A percentile compares a stretch with the other conserved stretches of the same genome.
Evolutionary conservation across 1,140 invertebrate genomes (phyloP).

Genomic region (Calephelis virginiensis): DNA sequence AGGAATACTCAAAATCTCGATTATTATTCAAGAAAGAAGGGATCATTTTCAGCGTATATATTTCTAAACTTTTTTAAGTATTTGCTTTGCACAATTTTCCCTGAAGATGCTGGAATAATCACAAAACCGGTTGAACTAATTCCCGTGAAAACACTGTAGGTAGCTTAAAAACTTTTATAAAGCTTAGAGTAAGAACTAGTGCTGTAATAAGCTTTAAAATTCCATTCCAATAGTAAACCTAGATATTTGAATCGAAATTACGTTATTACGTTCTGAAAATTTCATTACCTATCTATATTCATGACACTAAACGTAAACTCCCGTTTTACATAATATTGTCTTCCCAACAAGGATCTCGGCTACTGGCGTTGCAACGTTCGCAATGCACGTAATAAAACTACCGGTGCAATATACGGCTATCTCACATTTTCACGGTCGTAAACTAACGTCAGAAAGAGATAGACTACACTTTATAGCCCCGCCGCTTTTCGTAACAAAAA

Average conservation of each 20-base stretch:
- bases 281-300: conserved; percentile 20
- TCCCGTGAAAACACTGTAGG: too few relatives aligned
- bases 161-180: too few relatives aligned
- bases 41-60: too few relatives aligned
- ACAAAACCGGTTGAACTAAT: too few relatives aligned
- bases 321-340: conserved; percentile 33
- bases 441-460: conserved; percentile 53
- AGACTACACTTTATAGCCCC: conserved; percentile 49
- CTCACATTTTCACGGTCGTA: conserved; percentile 60
- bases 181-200: neutral
- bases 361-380: conserved; percentile 36
- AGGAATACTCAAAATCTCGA: too few relatives aligned
- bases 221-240: neutral
- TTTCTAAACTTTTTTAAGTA: too few relatives aligned
- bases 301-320: conserved; percentile 24
- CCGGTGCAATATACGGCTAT: conserved; percentile 54
- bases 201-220: neutral
- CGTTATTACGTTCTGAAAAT: conserved; percentile 15
- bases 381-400: conserved; percentile 55
- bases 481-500: conserved; percentile 65
- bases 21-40: too few relatives aligned
- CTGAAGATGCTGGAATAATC: too few relatives aligned
- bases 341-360: conserved; percentile 32
- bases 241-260: conserved; percentile 9
- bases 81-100: too few relatives aligned